Base-by-base conservation (phyloP, 2,113 vertebrate species). In the Thamnophis sirtalis region DNA sequence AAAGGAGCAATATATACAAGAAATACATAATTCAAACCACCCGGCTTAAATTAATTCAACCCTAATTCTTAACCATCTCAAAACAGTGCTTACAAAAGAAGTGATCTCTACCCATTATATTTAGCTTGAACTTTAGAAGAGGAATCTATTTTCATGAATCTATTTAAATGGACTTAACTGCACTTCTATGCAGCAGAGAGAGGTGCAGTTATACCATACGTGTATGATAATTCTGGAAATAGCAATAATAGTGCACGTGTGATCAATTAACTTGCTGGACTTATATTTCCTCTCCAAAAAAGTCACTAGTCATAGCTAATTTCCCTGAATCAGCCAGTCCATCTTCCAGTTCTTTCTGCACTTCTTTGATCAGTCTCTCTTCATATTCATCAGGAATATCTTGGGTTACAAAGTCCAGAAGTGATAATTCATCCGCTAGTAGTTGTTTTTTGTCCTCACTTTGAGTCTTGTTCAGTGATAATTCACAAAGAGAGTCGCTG, bases 211-310 rank as follows among this genome's bases (percentile, higher is more conserved):
- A 21, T 87, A 50, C n/a, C 73, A 54, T 89, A n/a, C 84, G 8
- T 10, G 15, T 60, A 56, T n/a, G 73, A 80, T 43, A 80, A 38
- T 17, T 80, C 73, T 80, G 43, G 33, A 80, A 80, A 80, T 33
- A 80, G 33, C 33, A 19, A 80, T 80, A 80, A 43, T 21, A 80
- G 73, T 80, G 73, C 33, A 43, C 0, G 19, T 9, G 10, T 84
- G 26, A 58, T 80, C 43, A 92, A 90, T 43, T 94, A 55, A 94
- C 90, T 38, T 91, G 10, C 33, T 91, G 7, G 73, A 43, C 93
- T 97, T 60, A 98, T 38, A 97, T 96, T 93, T 97, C 96, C n/a
- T 96, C 97, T 93, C 86, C 96, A 19, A 95, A 86, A 48, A 80
- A 43, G 51, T 97, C 95, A 0, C 85, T 91, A 90, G 92, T 89